Conservation (phyloP, 2,888 invertebrate species). For the Fabriciana adippe region DNA sequence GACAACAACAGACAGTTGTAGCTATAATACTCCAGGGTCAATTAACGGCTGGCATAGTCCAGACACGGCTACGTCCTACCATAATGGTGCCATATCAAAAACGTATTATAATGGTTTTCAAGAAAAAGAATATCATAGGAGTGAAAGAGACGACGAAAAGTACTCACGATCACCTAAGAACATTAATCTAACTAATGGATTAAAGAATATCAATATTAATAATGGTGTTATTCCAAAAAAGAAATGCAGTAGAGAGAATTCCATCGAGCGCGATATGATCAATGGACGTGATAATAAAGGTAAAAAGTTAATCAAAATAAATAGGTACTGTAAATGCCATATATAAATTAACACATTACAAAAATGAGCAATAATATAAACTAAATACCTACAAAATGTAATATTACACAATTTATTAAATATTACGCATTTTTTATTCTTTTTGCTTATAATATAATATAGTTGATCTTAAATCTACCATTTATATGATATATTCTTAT, state of each 20-base stretch:
- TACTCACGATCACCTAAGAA: conserved; percentile 69
- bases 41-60: conserved; percentile 83
- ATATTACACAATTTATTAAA: no score
- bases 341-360: neutral
- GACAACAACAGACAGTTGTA: conserved; percentile 83
- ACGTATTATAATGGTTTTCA: conserved; percentile 71
- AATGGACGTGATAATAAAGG: conserved; percentile 72
- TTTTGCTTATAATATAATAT: no score
- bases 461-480: no score
- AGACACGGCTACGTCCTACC: conserved; percentile 63
- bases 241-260: conserved; percentile 66
- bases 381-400: neutral
- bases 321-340: no score
- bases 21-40: conserved; percentile 78
- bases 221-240: conserved; percentile 72
- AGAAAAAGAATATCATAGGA: conserved; percentile 55
- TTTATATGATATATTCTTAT: no score
- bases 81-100: conserved; percentile 75
- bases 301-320: conserved; percentile 38
- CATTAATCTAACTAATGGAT: conserved; percentile 70
- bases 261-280: conserved; percentile 61
- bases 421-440: no score
- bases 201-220: conserved; percentile 72
- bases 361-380: neutral
- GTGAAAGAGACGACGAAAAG: conserved; percentile 53